A percentile compares a stretch with the other conserved stretches of the same genome.
These are phyloP conservation scores for Numenius phaeopus DNA, from an alignment of 2,797 vertebrate genomes.

Conservation along the genomic window DNA sequence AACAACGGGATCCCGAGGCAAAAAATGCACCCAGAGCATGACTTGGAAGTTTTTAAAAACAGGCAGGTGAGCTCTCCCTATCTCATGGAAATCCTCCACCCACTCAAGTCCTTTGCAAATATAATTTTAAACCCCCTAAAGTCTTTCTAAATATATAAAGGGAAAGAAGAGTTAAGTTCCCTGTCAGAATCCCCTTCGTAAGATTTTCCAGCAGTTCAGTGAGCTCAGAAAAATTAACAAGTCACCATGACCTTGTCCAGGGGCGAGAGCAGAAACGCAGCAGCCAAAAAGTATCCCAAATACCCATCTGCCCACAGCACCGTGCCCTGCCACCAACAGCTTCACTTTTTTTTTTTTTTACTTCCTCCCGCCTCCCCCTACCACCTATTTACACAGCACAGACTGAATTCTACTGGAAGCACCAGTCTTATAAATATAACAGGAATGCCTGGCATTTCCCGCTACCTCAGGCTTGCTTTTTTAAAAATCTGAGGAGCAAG, in stretches of 20 bases:
- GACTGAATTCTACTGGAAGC: not conserved
- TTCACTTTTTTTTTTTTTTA: not conserved
- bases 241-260: not conserved
- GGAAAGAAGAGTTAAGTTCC: not conserved
- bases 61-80: not conserved
- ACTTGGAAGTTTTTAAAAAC: not conserved
- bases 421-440: not conserved
- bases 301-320: not conserved
- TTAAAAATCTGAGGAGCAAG: not conserved
- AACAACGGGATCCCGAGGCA: rapidly evolving
- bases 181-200: not conserved
- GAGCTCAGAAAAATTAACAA: not conserved
- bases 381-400: not conserved
- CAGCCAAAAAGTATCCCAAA: not conserved
- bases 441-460: conserved; percentile 45
- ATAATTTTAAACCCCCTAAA: not conserved
- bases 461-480: not conserved
- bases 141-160: not conserved
- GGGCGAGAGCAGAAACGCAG: not conserved
- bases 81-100: not conserved
- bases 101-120: not conserved
- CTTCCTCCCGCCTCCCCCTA: not conserved
- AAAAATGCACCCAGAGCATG: not conserved
- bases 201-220: not conserved
- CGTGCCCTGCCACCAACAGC: not conserved